Evolutionary conservation across 1,140 invertebrate genomes (phyloP), one percentile per base, ranked within the genome.

Genomic region (Nasonia vitripennis): DNA sequence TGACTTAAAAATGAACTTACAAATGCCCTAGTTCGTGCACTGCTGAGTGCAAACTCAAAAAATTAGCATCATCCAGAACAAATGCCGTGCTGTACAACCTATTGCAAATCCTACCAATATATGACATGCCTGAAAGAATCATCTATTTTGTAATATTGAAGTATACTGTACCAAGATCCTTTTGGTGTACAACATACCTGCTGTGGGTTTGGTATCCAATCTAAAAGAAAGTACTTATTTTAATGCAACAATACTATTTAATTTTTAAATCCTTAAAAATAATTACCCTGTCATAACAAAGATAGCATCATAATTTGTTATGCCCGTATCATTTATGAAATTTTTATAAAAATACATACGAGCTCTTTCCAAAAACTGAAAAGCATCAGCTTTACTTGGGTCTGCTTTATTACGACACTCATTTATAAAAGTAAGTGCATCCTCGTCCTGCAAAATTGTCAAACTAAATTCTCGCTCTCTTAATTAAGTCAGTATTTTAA

Each of bases 1-100:
- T n/a, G 2, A 55, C 17, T 62, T 7, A 51, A 0, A 62, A 14
- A 48, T 55, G 2, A 45, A 68, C 34, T 80, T 14, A 80, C 78
- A 80, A 70, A 70, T 80, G 78, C n/a, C 78, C 78, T 11, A 80
- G 27, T 45, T 80, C 78, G 45, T 80, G 78, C 23, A 20, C 41
- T 12, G 78, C 78, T 11, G 67, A 41, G 41, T 70, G 78, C n/a
- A 80, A n/a, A 12, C 78, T 37, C 2, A 23, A 12, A 70, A 41
- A 80, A 27, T 70, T 80, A 70, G 27, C 78, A 31, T 80, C 27
- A 27, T 80, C 78, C 41, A 23, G 62, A 12, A 80, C 37, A 45
- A 70, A 80, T 45, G 62, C 67, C 23, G 67, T 70, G 17, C 67
- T 80, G 67, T 80, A 80, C 41, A 70, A 23, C 12, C 67, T 41